These are phyloP conservation scores for Protaetia brevitarsis DNA, from an alignment of 1,140 invertebrate genomes.

Conservation along the genomic window DNA sequence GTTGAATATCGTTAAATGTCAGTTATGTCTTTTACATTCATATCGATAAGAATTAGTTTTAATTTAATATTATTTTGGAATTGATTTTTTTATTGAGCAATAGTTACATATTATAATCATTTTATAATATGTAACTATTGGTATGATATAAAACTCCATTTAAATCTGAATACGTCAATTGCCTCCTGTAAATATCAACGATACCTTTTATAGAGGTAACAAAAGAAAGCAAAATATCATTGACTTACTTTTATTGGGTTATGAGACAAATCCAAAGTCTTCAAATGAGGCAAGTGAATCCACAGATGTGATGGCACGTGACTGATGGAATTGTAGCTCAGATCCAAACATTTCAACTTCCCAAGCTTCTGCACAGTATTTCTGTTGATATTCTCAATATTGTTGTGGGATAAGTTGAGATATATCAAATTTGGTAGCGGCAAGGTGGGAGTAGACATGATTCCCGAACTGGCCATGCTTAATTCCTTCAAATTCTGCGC, in stretches of 20 bases:
- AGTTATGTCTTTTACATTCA: too few relatives aligned
- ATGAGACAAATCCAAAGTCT: constrained; percentile 45
- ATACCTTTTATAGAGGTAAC: too few relatives aligned
- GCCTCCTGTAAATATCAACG: too few relatives aligned
- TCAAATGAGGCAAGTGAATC: constrained; percentile 42
- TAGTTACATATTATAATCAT: too few relatives aligned
- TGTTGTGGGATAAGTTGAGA: constrained; percentile 74
- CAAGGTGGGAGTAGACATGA: constrained; percentile 68
- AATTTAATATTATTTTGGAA: too few relatives aligned
- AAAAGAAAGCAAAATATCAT: too few relatives aligned
- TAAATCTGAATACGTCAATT: too few relatives aligned
- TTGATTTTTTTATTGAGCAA: too few relatives aligned
- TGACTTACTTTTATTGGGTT: constrained; percentile 49
- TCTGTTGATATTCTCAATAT: constrained; percentile 60
- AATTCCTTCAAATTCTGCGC: constrained; percentile 74
- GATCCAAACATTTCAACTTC: constrained; percentile 61
- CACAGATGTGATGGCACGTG: constrained; percentile 62
- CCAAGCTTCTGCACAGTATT: constrained; percentile 62
- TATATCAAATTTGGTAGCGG: constrained; percentile 68
- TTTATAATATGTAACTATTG: too few relatives aligned
- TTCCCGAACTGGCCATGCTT: constrained; percentile 69
- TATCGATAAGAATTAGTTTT: too few relatives aligned
- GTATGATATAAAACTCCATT: too few relatives aligned
- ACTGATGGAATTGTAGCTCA: constrained; percentile 65
- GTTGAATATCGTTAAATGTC: too few relatives aligned